These are phyloP conservation scores for Tragelaphus scriptus DNA, from an alignment of 2,113 vertebrate genomes.

Conservation along the genomic window DNA sequence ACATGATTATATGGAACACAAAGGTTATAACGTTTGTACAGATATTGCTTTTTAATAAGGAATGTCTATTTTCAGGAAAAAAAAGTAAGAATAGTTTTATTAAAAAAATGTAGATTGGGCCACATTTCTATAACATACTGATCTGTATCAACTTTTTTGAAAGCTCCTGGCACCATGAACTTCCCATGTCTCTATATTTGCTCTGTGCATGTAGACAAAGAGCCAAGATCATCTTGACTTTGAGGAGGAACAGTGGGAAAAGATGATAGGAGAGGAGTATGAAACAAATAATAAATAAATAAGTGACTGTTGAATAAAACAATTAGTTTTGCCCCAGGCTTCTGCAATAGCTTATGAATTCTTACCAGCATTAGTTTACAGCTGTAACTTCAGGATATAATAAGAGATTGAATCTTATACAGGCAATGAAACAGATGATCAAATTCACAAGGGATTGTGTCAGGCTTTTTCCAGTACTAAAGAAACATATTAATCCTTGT, in stretches of 20 bases:
- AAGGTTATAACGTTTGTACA: neutral
- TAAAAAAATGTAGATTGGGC: neutral
- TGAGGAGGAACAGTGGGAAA: constrained; percentile 48
- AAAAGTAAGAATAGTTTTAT: neutral
- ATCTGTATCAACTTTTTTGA: constrained; percentile 27
- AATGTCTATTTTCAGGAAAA: neutral
- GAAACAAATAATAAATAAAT: constrained; percentile 81
- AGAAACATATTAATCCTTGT: constrained; percentile 92
- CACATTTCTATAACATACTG: neutral
- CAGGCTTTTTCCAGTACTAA: constrained; percentile 89
- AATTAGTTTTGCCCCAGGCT: constrained; percentile 77
- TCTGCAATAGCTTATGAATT: constrained; percentile 82
- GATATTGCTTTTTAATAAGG: neutral
- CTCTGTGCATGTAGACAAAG: constrained; percentile 44
- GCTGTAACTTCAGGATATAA: constrained; percentile 91
- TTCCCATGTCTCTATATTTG: neutral
- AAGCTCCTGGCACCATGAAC: neutral
- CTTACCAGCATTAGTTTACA: constrained; percentile 86
- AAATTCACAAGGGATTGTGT: constrained; percentile 89
- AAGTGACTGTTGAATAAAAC: constrained; percentile 81
- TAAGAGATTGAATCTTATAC: constrained; percentile 85
- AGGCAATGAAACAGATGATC: constrained; percentile 91
- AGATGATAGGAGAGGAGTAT: constrained; percentile 51
- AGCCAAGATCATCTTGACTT: constrained; percentile 43
- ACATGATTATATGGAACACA: neutral